phyloP scores from a whole-genome alignment of 2,113 vertebrate species.

The Lota lota region DNA sequence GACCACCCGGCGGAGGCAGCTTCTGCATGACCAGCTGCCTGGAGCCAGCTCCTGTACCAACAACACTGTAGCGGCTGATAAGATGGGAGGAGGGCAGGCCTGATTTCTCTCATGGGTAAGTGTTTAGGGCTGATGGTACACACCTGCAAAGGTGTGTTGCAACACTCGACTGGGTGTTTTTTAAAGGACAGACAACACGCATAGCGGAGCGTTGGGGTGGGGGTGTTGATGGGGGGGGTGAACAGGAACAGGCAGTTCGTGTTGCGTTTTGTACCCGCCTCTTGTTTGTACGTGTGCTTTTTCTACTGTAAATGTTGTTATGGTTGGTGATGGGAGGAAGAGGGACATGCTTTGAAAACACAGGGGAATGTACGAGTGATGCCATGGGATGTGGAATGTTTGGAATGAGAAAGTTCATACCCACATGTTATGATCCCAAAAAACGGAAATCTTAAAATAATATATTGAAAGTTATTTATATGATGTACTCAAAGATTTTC shows the following conservation, averaged over 20 bases:
- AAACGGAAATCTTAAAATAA: no score
- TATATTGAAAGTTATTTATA: no score
- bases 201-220: slow-evolving; percentile 15
- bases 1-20: slow-evolving; percentile 49
- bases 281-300: no score
- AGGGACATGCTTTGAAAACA: no score
- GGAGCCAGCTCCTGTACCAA: slow-evolving; percentile 53
- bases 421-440: no score
- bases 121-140: slow-evolving; percentile 55
- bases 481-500: no score
- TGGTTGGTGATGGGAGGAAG: no score
- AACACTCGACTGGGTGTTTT: slow-evolving; percentile 58
- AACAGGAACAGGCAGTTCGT: neutral
- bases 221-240: slow-evolving; percentile 22
- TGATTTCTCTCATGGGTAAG: slow-evolving; percentile 68
- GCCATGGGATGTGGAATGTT: no score
- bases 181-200: slow-evolving; percentile 36
- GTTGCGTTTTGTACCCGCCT: no score
- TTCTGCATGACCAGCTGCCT: slow-evolving; percentile 58
- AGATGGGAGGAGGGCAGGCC: slow-evolving; percentile 61
- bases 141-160: slow-evolving; percentile 46
- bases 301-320: no score
- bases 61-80: slow-evolving; percentile 59
- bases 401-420: no score
- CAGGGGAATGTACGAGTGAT: no score